A percentile compares a stretch with the other conserved stretches of the same genome.
phyloP scores from a whole-genome alignment of 1,140 invertebrate genomes.

The Cydia pomonella region DNA sequence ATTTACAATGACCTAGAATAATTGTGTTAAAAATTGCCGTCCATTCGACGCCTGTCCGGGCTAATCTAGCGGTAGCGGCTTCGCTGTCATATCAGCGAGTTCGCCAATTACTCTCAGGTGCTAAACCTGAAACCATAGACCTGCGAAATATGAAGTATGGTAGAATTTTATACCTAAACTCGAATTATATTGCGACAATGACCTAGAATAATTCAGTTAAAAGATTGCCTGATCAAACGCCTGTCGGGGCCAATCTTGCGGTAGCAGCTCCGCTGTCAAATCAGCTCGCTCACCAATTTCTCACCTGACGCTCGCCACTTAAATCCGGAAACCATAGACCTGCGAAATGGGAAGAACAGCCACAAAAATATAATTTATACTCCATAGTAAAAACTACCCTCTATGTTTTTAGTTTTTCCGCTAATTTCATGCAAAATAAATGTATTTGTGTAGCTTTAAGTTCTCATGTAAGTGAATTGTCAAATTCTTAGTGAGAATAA shows the following conservation, averaged over 20 bases:
- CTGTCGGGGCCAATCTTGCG: not conserved
- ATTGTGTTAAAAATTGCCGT: not conserved
- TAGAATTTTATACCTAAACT: too few species aligned
- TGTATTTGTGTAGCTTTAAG: too few species aligned
- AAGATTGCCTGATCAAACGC: not conserved
- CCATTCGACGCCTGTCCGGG: not conserved
- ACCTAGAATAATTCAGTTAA: not conserved
- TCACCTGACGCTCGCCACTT: not conserved
- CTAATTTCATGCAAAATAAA: too few species aligned
- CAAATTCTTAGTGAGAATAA: too few species aligned
- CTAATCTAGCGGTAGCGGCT: not conserved
- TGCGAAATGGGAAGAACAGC: not conserved
- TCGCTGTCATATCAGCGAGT: not conserved
- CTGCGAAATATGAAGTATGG: not conserved
- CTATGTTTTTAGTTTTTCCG: too few species aligned
- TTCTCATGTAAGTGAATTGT: too few species aligned
- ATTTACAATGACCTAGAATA: too few species aligned
- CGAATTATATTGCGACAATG: too few species aligned
- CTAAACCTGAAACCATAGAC: too few species aligned
- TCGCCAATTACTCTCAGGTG: conserved; percentile 11
- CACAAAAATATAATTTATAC: too few species aligned
- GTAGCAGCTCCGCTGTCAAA: not conserved
- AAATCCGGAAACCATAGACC: not conserved
- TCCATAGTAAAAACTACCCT: too few species aligned
- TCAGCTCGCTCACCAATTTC: not conserved